These are phyloP conservation scores for Perizoma flavofasciatum DNA, from an alignment of 2,888 invertebrate species.

Conservation along the genomic window DNA sequence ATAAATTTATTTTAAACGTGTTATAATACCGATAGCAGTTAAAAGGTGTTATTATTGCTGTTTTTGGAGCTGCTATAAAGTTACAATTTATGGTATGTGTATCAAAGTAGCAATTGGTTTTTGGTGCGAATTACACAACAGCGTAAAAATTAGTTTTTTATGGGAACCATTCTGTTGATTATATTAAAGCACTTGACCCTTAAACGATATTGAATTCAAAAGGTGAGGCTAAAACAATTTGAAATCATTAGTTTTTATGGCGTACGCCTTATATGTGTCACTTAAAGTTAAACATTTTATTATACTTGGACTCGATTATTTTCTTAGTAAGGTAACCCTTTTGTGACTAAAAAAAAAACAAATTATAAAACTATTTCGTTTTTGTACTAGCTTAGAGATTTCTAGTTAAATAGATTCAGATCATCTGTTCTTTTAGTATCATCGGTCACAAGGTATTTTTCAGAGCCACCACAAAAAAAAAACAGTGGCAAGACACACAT, in stretches of 20 bases:
- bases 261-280: constrained; percentile 29
- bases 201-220: constrained; percentile 33
- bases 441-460: no score
- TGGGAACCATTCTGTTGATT: constrained; percentile 43
- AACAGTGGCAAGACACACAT: no score
- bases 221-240: constrained; percentile 38
- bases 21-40: constrained; percentile 35
- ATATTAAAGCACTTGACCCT: constrained; percentile 32
- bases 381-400: no score
- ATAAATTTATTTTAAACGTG: constrained; percentile 34
- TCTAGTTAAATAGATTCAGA: no score
- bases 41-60: constrained; percentile 41
- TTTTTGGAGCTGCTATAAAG: constrained; percentile 39
- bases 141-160: constrained; percentile 40
- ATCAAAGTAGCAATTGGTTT: constrained; percentile 48
- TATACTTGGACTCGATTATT: constrained; percentile 27
- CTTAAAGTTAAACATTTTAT: constrained; percentile 38
- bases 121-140: constrained; percentile 44
- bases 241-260: constrained; percentile 39
- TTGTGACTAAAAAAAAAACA: not conserved
- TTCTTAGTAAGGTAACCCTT: constrained; percentile 27
- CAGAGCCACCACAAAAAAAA: no score
- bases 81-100: constrained; percentile 45
- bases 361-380: no score
- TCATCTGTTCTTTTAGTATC: no score